Conservation (phyloP, 2,888 invertebrate species). For the Brachypterus glaber region DNA sequence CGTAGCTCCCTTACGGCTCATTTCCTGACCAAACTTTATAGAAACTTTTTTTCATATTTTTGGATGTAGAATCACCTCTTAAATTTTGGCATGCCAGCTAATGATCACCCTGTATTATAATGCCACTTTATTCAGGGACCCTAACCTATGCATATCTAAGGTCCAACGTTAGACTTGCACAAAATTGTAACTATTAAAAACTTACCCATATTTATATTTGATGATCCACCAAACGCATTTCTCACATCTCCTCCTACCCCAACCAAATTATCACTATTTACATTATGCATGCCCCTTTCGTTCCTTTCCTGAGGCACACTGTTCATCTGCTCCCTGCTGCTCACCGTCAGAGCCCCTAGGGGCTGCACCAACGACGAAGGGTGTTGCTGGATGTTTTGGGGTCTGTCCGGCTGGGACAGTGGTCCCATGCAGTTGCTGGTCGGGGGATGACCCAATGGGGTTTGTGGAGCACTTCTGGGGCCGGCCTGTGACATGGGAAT, state of each 20-base stretch:
- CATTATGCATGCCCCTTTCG: conserved; percentile 28
- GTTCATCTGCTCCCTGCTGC: conserved; percentile 25
- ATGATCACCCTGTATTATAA: no score
- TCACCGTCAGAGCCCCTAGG: conserved; percentile 8
- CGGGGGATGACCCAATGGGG: conserved; percentile 41
- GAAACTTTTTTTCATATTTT: no score
- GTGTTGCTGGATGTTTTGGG: conserved; percentile 23
- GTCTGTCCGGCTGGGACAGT: conserved; percentile 22
- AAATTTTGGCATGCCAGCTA: no score
- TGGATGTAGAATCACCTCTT: no score
- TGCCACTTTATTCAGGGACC: no score
- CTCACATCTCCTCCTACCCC: conserved; percentile 52
- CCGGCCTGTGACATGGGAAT: conserved; percentile 28
- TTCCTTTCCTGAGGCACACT: conserved; percentile 27
- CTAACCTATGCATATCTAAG: no score
- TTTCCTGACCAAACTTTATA: no score
- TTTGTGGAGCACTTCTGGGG: conserved; percentile 46
- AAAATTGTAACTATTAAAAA: no score
- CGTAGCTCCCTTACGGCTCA: no score
- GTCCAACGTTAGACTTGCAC: no score
- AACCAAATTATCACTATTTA: conserved; percentile 41
- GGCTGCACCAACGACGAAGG: conserved; percentile 15
- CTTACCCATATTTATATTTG: conserved; percentile 27
- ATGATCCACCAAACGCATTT: conserved; percentile 41
- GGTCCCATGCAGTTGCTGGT: conserved; percentile 27